These are phyloP conservation scores for Pholis gunnellus DNA, from an alignment of 2,113 vertebrate species.

Conservation along the genomic window DNA sequence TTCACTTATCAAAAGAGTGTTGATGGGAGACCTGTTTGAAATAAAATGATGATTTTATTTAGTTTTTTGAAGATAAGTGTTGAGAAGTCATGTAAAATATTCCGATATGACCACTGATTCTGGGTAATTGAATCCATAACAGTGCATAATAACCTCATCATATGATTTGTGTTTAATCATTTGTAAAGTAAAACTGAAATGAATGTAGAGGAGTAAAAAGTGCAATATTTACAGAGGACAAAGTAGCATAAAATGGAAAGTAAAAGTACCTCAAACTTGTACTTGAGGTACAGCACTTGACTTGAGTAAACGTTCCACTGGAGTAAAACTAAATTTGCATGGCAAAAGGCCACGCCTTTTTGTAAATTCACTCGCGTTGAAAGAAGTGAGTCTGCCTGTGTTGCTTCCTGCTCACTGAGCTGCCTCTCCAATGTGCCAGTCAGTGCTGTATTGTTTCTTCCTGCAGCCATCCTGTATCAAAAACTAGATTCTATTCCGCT, in stretches of 20 bases:
- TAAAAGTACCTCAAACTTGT: neutral
- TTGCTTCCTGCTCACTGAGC: neutral
- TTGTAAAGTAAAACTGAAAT: neutral
- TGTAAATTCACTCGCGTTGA: neutral
- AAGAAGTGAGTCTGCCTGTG: neutral
- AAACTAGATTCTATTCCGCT: neutral
- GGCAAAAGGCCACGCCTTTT: neutral
- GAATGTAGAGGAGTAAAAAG: neutral
- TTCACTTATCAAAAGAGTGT: neutral
- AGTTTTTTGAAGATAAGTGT: neutral
- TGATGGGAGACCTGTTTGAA: neutral
- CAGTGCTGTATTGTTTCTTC: neutral
- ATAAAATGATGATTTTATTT: neutral
- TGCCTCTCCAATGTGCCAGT: neutral
- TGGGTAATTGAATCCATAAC: neutral
- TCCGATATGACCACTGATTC: neutral
- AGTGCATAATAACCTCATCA: neutral
- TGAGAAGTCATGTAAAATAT: neutral
- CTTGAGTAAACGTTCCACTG: too few species aligned
- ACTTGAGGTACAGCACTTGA: too few species aligned
- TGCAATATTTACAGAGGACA: neutral
- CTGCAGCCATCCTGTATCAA: conserved; percentile 12
- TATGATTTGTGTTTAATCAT: neutral
- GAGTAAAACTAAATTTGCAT: neutral
- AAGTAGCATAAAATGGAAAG: neutral